Evolutionary conservation across 2,888 invertebrate species (phyloP).

Genomic region (Limnephilus rhombicus): DNA sequence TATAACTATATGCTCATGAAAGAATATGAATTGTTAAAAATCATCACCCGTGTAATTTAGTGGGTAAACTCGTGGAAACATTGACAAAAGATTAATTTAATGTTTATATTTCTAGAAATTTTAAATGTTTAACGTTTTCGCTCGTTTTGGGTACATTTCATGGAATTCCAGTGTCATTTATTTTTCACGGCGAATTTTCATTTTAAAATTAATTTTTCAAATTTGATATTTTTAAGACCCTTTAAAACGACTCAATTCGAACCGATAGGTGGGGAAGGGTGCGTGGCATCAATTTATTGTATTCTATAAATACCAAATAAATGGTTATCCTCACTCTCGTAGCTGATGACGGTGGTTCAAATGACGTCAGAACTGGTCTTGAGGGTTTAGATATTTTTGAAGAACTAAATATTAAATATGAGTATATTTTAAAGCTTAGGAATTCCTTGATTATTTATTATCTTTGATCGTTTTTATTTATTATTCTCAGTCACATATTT

Average conservation of each 20-base stretch:
- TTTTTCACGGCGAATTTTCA: neutral
- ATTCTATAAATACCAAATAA: neutral
- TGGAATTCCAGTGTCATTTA: neutral
- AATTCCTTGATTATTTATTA: neutral
- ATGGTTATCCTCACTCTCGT: neutral
- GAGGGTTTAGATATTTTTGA: neutral
- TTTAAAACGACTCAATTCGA: neutral
- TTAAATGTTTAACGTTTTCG: neutral
- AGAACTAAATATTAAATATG: neutral
- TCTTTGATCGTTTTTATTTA: neutral
- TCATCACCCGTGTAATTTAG: neutral
- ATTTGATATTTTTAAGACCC: too few species aligned
- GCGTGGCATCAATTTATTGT: neutral
- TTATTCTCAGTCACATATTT: neutral
- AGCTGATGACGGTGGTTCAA: neutral
- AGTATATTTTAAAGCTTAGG: neutral
- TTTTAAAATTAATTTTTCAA: neutral
- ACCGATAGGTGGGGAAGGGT: neutral
- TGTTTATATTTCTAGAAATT: neutral
- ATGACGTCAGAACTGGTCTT: neutral
- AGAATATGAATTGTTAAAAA: neutral
- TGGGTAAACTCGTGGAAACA: neutral
- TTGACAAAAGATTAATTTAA: neutral
- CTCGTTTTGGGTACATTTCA: neutral
- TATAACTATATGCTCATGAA: neutral